Conservation (phyloP, 2,888 invertebrate species). For the Metellina segmentata region DNA sequence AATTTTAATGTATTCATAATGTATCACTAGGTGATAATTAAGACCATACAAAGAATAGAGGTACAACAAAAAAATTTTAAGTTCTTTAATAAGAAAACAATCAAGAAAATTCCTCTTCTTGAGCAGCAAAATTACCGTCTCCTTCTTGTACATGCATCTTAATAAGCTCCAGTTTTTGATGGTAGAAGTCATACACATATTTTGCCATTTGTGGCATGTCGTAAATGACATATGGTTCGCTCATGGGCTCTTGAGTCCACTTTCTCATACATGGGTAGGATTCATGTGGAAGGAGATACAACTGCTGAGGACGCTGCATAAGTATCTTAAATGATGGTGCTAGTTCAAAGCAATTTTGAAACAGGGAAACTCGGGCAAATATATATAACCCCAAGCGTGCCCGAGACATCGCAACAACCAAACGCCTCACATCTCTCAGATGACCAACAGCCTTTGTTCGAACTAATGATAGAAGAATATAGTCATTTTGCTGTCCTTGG, state of each 20-base stretch:
- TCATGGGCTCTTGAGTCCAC: conserved; percentile 41
- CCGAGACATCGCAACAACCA: conserved; percentile 98
- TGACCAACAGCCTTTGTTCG: conserved; percentile 98
- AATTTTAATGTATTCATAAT: too few species aligned
- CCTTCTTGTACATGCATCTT: conserved; percentile 79
- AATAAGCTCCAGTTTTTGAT: conserved; percentile 86
- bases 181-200: conserved; percentile 96
- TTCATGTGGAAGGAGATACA: conserved; percentile 91
- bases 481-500: conserved; percentile 99
- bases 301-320: conserved; percentile 89
- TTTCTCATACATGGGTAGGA: conserved; percentile 86
- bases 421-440: conserved; percentile 95
- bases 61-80: too few species aligned
- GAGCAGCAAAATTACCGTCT: not conserved
- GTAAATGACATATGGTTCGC: conserved; percentile 85
- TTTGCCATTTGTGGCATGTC: conserved; percentile 98
- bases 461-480: conserved; percentile 96
- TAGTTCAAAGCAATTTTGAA: conserved; percentile 97
- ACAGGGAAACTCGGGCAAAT: conserved; percentile 94
- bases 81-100: too few species aligned
- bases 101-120: too few species aligned
- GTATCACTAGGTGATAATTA: too few species aligned
- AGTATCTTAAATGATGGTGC: conserved; percentile 96
- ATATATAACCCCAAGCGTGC: conserved; percentile 97
- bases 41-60: too few species aligned